Percentiles rank a stretch among this genome's conserved stretches.
Evolutionary conservation across 2,113 vertebrate genomes (phyloP).

Genomic region (Upupa epops): DNA sequence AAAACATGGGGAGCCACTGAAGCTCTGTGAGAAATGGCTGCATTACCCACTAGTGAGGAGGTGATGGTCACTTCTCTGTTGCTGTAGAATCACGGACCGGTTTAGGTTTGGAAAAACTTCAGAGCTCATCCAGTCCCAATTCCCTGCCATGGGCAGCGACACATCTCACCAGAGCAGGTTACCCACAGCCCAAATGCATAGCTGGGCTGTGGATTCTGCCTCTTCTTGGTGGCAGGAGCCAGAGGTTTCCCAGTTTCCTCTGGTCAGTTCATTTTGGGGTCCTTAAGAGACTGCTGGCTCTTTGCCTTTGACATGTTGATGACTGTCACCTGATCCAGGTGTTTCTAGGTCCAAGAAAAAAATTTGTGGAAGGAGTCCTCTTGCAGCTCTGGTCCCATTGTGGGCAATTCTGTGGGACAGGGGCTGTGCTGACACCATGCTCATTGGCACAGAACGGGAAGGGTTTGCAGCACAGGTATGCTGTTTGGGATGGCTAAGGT

Average conservation of each 20-base stretch:
- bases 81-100: background rate
- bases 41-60: background rate
- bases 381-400: background rate
- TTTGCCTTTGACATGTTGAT: background rate
- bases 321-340: background rate
- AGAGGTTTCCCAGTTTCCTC: background rate
- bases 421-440: rapidly evolving
- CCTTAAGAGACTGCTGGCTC: background rate
- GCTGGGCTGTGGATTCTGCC: no score
- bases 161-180: no score
- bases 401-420: rapidly evolving
- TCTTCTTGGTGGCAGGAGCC: background rate
- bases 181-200: no score
- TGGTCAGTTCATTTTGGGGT: background rate
- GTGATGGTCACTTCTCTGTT: background rate
- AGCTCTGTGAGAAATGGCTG: background rate
- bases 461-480: background rate
- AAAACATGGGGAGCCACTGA: background rate
- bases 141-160: no score
- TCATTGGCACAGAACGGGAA: rapidly evolving
- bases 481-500: background rate
- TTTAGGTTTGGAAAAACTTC: no score
- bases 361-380: background rate
- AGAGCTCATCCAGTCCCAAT: no score
- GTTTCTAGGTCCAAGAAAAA: background rate